phyloP scores from a whole-genome alignment of 2,888 invertebrate genomes.

The Pristionchus mayeri region DNA sequence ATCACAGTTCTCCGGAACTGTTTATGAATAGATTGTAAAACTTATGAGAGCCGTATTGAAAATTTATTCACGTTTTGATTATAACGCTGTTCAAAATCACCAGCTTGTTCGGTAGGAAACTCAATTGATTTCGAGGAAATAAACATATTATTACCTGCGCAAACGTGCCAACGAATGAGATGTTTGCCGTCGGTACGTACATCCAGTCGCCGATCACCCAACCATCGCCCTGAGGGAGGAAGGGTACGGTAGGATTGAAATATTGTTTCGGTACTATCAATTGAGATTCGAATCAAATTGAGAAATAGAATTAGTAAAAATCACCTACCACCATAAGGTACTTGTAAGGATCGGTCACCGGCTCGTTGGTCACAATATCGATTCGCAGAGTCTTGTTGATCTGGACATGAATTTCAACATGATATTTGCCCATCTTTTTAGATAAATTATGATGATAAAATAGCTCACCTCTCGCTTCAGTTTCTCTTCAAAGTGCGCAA shows the following conservation, averaged over 20 bases:
- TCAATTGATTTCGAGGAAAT: too few species aligned
- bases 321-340: conserved; percentile 14
- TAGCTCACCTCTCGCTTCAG: conserved; percentile 5
- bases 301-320: too few species aligned
- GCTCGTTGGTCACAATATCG: background rate
- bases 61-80: too few species aligned
- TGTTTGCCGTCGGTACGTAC: background rate
- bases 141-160: conserved; percentile 5
- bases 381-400: background rate
- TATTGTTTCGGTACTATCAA: too few species aligned
- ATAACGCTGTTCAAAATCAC: too few species aligned
- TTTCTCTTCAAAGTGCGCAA: background rate
- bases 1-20: too few species aligned
- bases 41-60: too few species aligned
- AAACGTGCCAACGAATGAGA: conserved; percentile 2
- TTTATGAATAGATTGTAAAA: too few species aligned
- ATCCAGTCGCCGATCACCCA: conserved; percentile 26
- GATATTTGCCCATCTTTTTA: too few species aligned
- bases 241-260: too few species aligned
- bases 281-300: too few species aligned
- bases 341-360: background rate
- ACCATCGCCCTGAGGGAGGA: conserved; percentile 30
- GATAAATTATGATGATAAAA: background rate
- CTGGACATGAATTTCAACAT: background rate
- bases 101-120: too few species aligned